Evolutionary conservation across 1,140 invertebrate genomes (phyloP).

Genomic region (Monochamus saltuarius): DNA sequence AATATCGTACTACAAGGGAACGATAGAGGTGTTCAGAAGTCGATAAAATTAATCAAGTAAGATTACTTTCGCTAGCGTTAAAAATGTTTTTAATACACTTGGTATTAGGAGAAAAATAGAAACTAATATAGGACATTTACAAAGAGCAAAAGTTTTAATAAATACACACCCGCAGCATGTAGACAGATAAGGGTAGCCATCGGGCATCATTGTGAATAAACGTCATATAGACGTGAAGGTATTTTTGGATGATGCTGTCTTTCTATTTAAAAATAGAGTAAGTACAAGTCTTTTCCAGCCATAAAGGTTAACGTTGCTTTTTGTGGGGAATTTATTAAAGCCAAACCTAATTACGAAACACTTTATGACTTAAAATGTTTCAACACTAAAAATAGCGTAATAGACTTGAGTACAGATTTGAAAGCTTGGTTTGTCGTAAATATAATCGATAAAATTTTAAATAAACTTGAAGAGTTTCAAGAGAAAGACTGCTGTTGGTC

Average conservation of each 20-base stretch:
- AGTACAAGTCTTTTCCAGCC: not conserved
- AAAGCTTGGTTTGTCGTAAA: not conserved
- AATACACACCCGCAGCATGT: too few species aligned
- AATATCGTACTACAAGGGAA: too few species aligned
- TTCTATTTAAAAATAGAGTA: not conserved
- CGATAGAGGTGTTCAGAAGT: too few species aligned
- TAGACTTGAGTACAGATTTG: not conserved
- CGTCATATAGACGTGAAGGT: not conserved
- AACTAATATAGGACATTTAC: too few species aligned
- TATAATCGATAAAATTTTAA: not conserved
- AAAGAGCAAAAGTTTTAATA: too few species aligned
- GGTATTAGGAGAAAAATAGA: too few species aligned
- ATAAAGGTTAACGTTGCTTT: constrained; percentile 1
- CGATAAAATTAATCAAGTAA: too few species aligned
- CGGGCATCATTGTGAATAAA: not conserved
- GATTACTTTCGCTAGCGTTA: too few species aligned
- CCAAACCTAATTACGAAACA: not conserved
- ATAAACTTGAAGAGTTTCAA: not conserved
- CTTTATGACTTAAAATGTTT: not conserved
- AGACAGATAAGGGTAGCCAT: too few species aligned
- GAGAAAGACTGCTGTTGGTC: not conserved
- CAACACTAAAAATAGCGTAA: not conserved
- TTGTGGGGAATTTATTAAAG: constrained; percentile 7
- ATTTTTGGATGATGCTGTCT: not conserved
- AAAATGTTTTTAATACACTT: too few species aligned